These are phyloP conservation scores for Parascotia fuliginaria DNA, from an alignment of 2,888 invertebrate species.

Conservation along the genomic window DNA sequence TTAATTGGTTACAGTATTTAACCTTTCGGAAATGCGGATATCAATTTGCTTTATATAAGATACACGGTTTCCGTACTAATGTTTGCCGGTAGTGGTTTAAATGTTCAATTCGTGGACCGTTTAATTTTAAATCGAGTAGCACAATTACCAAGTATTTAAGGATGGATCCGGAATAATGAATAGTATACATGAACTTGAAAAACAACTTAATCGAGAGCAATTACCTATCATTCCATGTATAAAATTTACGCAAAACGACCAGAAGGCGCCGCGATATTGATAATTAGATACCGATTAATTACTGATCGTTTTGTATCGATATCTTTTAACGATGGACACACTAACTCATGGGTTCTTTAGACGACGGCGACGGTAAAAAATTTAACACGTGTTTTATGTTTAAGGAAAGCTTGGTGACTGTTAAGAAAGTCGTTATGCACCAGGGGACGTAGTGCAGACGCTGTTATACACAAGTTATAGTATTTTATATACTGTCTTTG, in stretches of 20 bases:
- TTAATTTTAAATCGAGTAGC: slow-evolving; percentile 44
- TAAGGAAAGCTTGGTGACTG: slow-evolving; percentile 22
- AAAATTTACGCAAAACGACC: slow-evolving; percentile 33
- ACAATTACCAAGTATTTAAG: slow-evolving; percentile 51
- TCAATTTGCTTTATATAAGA: slow-evolving; percentile 48
- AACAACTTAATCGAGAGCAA: slow-evolving; percentile 58
- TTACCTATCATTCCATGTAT: slow-evolving; percentile 41
- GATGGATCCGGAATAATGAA: slow-evolving; percentile 36
- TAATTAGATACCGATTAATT: slow-evolving; percentile 41
- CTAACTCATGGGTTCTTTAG: slow-evolving; percentile 20
- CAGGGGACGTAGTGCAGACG: slow-evolving; percentile 6
- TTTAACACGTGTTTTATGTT: slow-evolving; percentile 32
- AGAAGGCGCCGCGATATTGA: slow-evolving; percentile 26
- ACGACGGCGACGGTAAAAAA: slow-evolving; percentile 32
- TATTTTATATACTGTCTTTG: slow-evolving; percentile 18
- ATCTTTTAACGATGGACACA: slow-evolving; percentile 19
- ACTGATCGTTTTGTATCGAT: slow-evolving; percentile 34
- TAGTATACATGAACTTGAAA: slow-evolving; percentile 50
- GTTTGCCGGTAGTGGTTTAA: slow-evolving; percentile 18
- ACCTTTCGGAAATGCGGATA: slow-evolving; percentile 53
- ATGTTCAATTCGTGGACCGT: slow-evolving; percentile 38
- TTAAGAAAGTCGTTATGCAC: slow-evolving; percentile 29
- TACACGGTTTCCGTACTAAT: slow-evolving; percentile 43
- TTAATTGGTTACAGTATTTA: slow-evolving; percentile 58
- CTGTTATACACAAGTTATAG: slow-evolving; percentile 16